These are phyloP conservation scores for Carapus acus DNA, from an alignment of 2,797 vertebrate genomes.

Conservation along the genomic window DNA sequence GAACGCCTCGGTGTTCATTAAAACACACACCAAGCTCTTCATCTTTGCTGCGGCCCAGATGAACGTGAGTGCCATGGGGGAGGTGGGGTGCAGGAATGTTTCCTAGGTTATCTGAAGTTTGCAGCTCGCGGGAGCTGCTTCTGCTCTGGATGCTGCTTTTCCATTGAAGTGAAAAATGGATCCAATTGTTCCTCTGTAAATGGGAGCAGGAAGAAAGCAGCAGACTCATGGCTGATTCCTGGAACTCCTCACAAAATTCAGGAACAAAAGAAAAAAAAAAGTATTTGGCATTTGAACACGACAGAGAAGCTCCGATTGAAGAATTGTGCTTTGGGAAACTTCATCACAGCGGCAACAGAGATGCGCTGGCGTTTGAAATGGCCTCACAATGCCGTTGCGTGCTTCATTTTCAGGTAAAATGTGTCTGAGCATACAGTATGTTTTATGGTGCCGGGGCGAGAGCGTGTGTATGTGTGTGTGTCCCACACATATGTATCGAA, in stretches of 20 bases:
- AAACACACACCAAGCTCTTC: conserved; percentile 84
- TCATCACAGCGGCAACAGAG: too few species aligned
- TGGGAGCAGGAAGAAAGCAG: too few species aligned
- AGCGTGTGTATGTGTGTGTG: too few species aligned
- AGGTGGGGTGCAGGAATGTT: too few species aligned
- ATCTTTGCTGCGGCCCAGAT: conserved; percentile 83
- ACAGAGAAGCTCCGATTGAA: too few species aligned
- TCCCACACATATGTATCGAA: conserved; percentile 16
- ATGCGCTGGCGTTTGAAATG: too few species aligned
- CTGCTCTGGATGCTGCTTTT: conserved; percentile 30
- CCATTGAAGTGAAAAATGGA: conserved; percentile 28
- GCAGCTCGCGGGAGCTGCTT: conserved; percentile 31
- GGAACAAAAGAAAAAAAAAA: too few species aligned
- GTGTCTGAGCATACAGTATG: not conserved
- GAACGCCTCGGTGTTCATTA: conserved; percentile 88
- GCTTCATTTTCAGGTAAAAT: conserved; percentile 5
- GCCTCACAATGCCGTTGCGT: not conserved
- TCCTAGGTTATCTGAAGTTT: conserved; percentile 78
- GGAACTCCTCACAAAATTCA: too few species aligned
- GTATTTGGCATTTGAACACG: too few species aligned
- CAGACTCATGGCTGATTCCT: too few species aligned
- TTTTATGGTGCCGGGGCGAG: conserved; percentile 23
- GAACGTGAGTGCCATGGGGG: conserved; percentile 77
- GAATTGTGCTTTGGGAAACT: too few species aligned
- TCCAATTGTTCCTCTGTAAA: not conserved